A percentile compares a stretch with the other conserved stretches of the same genome.
Evolutionary conservation across 2,113 vertebrate species (phyloP).

Genomic region (Antechinus flavipes): DNA sequence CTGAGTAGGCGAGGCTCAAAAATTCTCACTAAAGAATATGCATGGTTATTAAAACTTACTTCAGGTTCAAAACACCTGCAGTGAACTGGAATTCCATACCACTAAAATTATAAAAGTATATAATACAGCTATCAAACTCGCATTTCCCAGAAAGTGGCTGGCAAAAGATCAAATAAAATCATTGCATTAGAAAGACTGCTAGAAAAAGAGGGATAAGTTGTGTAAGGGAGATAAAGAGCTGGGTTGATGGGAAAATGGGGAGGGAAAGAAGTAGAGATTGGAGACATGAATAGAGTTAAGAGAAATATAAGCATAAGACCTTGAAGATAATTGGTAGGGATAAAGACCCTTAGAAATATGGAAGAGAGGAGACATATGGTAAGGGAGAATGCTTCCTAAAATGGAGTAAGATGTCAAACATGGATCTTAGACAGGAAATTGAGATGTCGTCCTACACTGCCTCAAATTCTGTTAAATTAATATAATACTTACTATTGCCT

Average conservation of each 20-base stretch:
- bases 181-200: constrained; percentile 49
- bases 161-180: constrained; percentile 60
- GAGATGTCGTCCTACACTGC: neutral
- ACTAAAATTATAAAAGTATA: constrained; percentile 44
- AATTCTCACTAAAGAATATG: constrained; percentile 26
- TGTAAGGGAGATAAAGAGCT: constrained; percentile 4
- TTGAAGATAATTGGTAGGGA: neutral
- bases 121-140: constrained; percentile 50
- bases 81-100: constrained; percentile 61
- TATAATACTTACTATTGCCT: constrained; percentile 40
- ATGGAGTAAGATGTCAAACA: neutral
- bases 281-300: neutral
- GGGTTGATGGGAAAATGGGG: neutral
- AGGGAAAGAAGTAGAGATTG: neutral
- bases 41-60: constrained; percentile 51
- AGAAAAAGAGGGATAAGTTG: constrained; percentile 12
- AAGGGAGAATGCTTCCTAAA: neutral
- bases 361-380: neutral
- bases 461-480: neutral
- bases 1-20: neutral
- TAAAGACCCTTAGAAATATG: neutral
- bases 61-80: constrained; percentile 53
- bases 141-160: constrained; percentile 65
- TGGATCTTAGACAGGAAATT: neutral
- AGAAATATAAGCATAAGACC: neutral